Conservation (phyloP, 2,797 vertebrate species). For the Muscicapa striata region DNA sequence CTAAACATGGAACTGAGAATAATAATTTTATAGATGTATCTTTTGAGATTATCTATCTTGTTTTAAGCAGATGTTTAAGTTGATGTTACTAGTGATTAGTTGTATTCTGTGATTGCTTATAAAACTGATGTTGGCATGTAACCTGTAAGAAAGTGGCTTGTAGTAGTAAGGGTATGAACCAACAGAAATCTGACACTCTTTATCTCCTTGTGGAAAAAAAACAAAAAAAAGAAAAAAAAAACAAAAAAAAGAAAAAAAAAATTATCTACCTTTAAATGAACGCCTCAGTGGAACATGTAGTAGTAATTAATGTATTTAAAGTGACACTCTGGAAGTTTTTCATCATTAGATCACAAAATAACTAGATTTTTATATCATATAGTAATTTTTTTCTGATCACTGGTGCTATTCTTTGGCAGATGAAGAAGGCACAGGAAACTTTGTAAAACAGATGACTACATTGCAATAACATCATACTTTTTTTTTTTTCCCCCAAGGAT, state of each 20-base stretch:
- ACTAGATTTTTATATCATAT: background rate
- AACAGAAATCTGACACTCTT: background rate
- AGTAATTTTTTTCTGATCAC: background rate
- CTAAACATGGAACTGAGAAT: background rate
- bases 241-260: background rate
- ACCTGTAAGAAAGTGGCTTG: background rate
- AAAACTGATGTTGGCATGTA: background rate
- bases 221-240: rapidly evolving
- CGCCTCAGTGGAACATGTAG: background rate
- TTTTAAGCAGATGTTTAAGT: background rate
- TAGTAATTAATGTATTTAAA: background rate
- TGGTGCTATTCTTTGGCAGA: background rate
- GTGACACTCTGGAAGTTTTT: background rate
- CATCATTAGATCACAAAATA: background rate
- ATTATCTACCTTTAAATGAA: background rate
- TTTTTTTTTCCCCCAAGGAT: background rate
- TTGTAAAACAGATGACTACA: background rate
- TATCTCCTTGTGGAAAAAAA: background rate
- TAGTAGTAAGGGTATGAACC: background rate
- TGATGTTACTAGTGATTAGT: background rate
- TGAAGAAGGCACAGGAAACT: background rate
- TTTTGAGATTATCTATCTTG: background rate
- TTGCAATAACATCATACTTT: rapidly evolving
- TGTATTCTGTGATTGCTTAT: background rate
- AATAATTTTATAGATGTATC: background rate